These are phyloP conservation scores for Brachyopa scutellaris DNA, from an alignment of 2,888 invertebrate genomes.

Conservation along the genomic window DNA sequence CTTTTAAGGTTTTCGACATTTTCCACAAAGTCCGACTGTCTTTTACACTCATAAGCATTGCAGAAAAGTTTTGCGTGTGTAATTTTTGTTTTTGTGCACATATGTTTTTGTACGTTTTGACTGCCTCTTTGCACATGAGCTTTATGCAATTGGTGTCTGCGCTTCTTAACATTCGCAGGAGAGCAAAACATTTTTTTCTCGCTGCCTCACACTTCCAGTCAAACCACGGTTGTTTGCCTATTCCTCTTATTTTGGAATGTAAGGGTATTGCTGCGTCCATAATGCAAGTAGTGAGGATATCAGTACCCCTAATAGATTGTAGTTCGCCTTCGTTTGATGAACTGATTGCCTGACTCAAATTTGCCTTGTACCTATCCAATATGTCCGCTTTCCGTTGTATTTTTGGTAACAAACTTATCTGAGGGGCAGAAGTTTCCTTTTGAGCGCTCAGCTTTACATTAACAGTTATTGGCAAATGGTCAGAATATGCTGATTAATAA, in stretches of 20 bases:
- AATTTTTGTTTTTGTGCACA: too few species aligned
- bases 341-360: background rate
- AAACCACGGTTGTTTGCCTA: background rate
- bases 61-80: too few species aligned
- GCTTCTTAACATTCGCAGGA: too few species aligned
- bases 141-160: too few species aligned
- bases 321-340: background rate
- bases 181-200: background rate
- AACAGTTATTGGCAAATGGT: background rate
- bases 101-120: too few species aligned
- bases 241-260: background rate
- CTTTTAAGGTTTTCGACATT: background rate
- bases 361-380: background rate
- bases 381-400: background rate
- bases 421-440: too few species aligned
- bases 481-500: too few species aligned
- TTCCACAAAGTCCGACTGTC: background rate
- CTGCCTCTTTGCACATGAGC: too few species aligned
- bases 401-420: background rate
- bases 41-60: too few species aligned
- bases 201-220: too few species aligned
- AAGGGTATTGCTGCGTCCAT: background rate
- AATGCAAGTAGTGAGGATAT: background rate
- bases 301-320: too few species aligned
- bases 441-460: background rate